Conservation (phyloP, 2,888 invertebrate genomes). For the Morpho helenor region DNA sequence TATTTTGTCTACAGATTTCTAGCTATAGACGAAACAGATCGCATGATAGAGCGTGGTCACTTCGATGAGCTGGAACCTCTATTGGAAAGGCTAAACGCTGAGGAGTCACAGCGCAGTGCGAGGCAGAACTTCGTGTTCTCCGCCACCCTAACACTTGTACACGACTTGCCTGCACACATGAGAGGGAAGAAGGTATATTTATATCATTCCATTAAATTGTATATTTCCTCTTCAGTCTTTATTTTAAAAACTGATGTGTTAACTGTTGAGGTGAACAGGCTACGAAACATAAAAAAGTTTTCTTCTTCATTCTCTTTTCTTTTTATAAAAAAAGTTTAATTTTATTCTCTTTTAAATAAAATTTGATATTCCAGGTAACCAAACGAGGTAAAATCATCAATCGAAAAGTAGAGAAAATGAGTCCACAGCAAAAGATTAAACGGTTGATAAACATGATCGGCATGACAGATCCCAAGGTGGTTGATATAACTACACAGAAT, state of each 20-base stretch:
- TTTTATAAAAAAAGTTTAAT: background rate
- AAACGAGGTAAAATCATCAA: slow-evolving; percentile 69
- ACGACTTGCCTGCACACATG: slow-evolving; percentile 88
- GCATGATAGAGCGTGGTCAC: slow-evolving; percentile 98
- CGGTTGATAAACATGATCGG: slow-evolving; percentile 89
- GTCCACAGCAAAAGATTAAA: slow-evolving; percentile 87
- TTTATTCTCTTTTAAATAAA: background rate
- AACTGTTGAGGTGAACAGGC: too few species aligned
- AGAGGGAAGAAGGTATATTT: slow-evolving; percentile 72
- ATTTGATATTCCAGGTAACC: slow-evolving; percentile 48
- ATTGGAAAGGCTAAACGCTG: slow-evolving; percentile 87
- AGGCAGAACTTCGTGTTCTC: slow-evolving; percentile 98
- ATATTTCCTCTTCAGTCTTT: too few species aligned
- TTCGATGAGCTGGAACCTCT: slow-evolving; percentile 94
- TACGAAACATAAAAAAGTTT: too few species aligned
- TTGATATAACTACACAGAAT: slow-evolving; percentile 91
- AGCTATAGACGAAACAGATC: slow-evolving; percentile 98
- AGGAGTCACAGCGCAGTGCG: slow-evolving; percentile 75
- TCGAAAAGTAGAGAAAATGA: slow-evolving; percentile 81
- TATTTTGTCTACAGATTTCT: slow-evolving; percentile 81
- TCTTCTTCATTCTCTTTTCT: too few species aligned
- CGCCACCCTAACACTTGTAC: slow-evolving; percentile 95
- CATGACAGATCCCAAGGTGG: slow-evolving; percentile 93
- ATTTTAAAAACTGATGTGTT: too few species aligned
- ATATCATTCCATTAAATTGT: too few species aligned